These are phyloP conservation scores for Calycopis cecrops DNA, from an alignment of 1,140 invertebrate species.

Conservation along the genomic window DNA sequence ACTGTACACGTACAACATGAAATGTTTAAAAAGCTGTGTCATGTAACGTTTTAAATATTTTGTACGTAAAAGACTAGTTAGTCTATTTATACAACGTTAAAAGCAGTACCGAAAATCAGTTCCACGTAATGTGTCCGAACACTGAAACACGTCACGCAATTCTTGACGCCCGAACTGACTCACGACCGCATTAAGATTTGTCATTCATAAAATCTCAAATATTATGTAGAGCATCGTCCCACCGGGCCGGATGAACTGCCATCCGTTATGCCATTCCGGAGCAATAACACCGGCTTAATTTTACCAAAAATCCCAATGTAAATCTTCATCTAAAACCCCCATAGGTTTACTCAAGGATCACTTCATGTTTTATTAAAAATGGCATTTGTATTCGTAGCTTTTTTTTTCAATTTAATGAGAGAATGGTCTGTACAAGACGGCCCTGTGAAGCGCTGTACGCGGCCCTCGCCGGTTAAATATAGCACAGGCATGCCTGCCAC, in stretches of 20 bases:
- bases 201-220: slow-evolving; percentile 57
- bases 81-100: slow-evolving; percentile 36
- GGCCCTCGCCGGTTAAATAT: slow-evolving; percentile 62
- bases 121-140: slow-evolving; percentile 35
- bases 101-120: slow-evolving; percentile 36
- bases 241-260: slow-evolving; percentile 17
- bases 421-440: slow-evolving; percentile 45
- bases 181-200: slow-evolving; percentile 52
- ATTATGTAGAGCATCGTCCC: slow-evolving; percentile 33
- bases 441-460: slow-evolving; percentile 40
- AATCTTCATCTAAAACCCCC: too few species aligned
- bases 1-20: background rate
- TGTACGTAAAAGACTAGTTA: slow-evolving; percentile 20
- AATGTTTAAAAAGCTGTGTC: slow-evolving; percentile 3
- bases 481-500: slow-evolving; percentile 57
- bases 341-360: too few species aligned
- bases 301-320: too few species aligned
- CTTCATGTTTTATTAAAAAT: too few species aligned
- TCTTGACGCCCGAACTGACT: slow-evolving; percentile 52
- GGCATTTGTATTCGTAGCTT: too few species aligned
- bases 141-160: slow-evolving; percentile 46
- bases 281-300: background rate
- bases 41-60: slow-evolving; percentile 6
- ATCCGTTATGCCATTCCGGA: slow-evolving; percentile 5
- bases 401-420: slow-evolving; percentile 42